phyloP scores from a whole-genome alignment of 2,797 vertebrate genomes.

The Fistularia commersonii region DNA sequence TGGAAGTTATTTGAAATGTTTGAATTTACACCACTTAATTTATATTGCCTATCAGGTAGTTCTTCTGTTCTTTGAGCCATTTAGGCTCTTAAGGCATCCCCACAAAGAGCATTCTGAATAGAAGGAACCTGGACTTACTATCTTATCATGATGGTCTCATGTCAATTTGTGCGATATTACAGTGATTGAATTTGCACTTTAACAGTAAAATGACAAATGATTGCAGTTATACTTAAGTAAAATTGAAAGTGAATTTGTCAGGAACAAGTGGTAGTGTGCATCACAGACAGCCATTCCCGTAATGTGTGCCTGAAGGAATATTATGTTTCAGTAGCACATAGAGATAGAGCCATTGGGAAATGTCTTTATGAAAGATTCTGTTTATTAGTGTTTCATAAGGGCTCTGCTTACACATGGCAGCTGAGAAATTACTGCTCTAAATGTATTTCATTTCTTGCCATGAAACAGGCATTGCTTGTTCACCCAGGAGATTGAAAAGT shows the following conservation, averaged over 20 bases:
- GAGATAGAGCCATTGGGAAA: slow-evolving; percentile 22
- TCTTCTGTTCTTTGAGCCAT: too few species aligned
- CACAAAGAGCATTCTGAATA: too few species aligned
- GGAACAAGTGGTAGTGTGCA: slow-evolving; percentile 6
- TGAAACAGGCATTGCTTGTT: slow-evolving; percentile 74
- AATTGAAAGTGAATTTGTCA: slow-evolving; percentile 12
- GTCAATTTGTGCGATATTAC: not conserved
- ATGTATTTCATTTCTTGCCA: slow-evolving; percentile 76
- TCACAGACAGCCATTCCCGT: slow-evolving; percentile 37
- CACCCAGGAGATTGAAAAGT: slow-evolving; percentile 54
- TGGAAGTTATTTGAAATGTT: too few species aligned
- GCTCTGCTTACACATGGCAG: slow-evolving; percentile 53
- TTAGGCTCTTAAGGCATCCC: too few species aligned
- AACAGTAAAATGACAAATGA: not conserved
- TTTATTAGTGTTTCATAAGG: slow-evolving; percentile 68
- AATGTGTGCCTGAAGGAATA: slow-evolving; percentile 47
- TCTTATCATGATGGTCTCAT: not conserved
- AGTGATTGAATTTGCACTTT: not conserved
- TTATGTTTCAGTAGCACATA: slow-evolving; percentile 27
- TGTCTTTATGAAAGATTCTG: slow-evolving; percentile 28
- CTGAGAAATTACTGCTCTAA: slow-evolving; percentile 73
- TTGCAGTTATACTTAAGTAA: slow-evolving; percentile 9
- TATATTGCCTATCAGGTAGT: too few species aligned
- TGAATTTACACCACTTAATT: not conserved
- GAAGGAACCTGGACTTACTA: too few species aligned